phyloP scores from a whole-genome alignment of 2,888 invertebrate species.

The Nomada hirtipes region DNA sequence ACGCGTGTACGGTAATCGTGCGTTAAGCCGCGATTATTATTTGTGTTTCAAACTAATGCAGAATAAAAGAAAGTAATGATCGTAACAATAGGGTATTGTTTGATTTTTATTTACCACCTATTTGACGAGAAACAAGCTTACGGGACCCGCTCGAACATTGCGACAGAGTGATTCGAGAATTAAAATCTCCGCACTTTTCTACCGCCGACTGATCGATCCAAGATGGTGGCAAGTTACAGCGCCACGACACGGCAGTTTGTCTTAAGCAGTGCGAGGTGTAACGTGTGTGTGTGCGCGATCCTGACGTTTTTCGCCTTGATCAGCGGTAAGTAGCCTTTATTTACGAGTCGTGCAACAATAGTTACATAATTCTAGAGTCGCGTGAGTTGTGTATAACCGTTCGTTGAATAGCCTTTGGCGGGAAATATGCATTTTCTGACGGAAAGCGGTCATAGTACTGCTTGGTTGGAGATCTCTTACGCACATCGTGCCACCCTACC shows the following conservation, averaged over 20 bases:
- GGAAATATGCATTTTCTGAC: constrained; percentile 50
- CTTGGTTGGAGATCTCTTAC: constrained; percentile 71
- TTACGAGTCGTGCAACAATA: constrained; percentile 78
- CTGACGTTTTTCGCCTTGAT: constrained; percentile 82
- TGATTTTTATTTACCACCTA: neutral
- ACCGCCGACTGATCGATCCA: constrained; percentile 69
- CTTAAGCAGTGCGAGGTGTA: constrained; percentile 69
- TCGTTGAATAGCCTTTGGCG: constrained; percentile 48
- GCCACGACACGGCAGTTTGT: constrained; percentile 73
- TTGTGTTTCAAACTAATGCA: constrained; percentile 72
- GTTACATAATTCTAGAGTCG: constrained; percentile 79
- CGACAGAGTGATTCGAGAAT: constrained; percentile 9
- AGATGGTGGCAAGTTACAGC: constrained; percentile 72
- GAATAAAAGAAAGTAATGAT: constrained; percentile 66
- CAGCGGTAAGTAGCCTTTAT: constrained; percentile 82
- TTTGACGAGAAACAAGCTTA: neutral
- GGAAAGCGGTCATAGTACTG: constrained; percentile 41
- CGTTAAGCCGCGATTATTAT: constrained; percentile 42
- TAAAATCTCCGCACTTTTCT: constrained; percentile 38
- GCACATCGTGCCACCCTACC: constrained; percentile 72
- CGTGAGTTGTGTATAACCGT: constrained; percentile 48
- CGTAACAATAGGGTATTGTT: neutral
- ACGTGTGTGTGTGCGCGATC: constrained; percentile 78
- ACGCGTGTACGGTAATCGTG: constrained; percentile 44
- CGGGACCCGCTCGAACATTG: neutral